phyloP scores from a whole-genome alignment of 2,797 vertebrate species.

The Staurois parvus region DNA sequence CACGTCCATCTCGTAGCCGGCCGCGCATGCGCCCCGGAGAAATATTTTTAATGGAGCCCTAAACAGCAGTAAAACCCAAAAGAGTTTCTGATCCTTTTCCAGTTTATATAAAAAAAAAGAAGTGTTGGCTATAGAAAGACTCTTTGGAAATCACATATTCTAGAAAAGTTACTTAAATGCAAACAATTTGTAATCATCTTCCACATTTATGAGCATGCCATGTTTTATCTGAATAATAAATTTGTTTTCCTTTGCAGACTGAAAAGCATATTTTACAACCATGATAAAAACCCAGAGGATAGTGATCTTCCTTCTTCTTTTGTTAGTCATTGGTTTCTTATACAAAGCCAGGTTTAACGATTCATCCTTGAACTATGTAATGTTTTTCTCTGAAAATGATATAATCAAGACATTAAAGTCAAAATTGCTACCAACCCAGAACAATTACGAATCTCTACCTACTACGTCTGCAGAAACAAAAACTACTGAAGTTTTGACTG shows the following conservation, averaged over 20 bases:
- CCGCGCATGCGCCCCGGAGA: no score
- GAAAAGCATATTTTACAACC: neutral
- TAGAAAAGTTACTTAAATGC: no score
- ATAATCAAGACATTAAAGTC: conserved; percentile 2
- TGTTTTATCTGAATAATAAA: no score
- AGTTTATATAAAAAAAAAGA: no score
- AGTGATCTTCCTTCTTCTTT: neutral
- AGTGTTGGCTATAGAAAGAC: no score
- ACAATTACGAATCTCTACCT: neutral
- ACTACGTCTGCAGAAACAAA: neutral
- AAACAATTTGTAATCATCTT: no score
- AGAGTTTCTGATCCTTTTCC: no score
- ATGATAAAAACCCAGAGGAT: conserved; percentile 12
- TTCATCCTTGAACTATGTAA: neutral
- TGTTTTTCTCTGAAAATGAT: neutral
- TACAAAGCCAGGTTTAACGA: neutral
- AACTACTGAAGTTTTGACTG: neutral
- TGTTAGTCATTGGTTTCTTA: neutral
- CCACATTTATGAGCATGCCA: no score
- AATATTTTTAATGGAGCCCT: no score
- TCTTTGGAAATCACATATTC: no score
- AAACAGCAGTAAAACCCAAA: no score
- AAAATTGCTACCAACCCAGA: neutral
- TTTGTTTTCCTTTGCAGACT: conserved; percentile 14
- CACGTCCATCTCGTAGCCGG: no score